These are phyloP conservation scores for Hypsibius dujardini DNA, from an alignment of 1,140 invertebrate genomes.

Conservation along the genomic window DNA sequence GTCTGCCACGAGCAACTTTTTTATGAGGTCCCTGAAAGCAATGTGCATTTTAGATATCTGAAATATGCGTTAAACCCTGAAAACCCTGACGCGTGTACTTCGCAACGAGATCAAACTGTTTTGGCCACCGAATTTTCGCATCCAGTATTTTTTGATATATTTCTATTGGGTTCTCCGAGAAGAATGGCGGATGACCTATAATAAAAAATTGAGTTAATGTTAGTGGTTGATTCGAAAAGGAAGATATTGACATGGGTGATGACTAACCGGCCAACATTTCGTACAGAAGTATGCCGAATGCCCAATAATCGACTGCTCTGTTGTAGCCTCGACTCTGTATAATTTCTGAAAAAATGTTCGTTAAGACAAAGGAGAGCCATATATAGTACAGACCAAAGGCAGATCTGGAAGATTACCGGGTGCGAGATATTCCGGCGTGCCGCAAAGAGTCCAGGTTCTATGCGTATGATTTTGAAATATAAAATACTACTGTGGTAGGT, in stretches of 20 bases:
- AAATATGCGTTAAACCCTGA: constrained; percentile 21
- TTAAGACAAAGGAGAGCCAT: constrained; percentile 32
- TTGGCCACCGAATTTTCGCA: constrained; percentile 78
- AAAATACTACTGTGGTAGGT: constrained; percentile 21
- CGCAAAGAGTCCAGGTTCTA: constrained; percentile 85
- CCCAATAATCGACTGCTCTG: constrained; percentile 97
- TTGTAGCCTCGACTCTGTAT: constrained; percentile 92
- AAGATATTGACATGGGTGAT: no score
- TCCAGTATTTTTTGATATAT: constrained; percentile 88
- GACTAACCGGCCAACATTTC: constrained; percentile 98
- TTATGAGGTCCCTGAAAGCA: constrained; percentile 56
- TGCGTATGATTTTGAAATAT: constrained; percentile 28
- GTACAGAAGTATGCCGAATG: constrained; percentile 84
- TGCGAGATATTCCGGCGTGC: constrained; percentile 83
- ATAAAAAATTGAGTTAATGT: no score
- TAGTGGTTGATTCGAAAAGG: no score
- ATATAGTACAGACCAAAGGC: no score
- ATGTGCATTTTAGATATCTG: constrained; percentile 17
- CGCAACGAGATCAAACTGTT: constrained; percentile 69
- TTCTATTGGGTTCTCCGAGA: constrained; percentile 81
- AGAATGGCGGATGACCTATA: constrained; percentile 95
- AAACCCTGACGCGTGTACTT: constrained; percentile 39
- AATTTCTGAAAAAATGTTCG: no score
- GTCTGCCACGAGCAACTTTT: constrained; percentile 76
- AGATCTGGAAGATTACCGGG: no score